Base-by-base conservation (phyloP, 2,888 invertebrate species). In the Lordiphosa fenestrarum region DNA sequence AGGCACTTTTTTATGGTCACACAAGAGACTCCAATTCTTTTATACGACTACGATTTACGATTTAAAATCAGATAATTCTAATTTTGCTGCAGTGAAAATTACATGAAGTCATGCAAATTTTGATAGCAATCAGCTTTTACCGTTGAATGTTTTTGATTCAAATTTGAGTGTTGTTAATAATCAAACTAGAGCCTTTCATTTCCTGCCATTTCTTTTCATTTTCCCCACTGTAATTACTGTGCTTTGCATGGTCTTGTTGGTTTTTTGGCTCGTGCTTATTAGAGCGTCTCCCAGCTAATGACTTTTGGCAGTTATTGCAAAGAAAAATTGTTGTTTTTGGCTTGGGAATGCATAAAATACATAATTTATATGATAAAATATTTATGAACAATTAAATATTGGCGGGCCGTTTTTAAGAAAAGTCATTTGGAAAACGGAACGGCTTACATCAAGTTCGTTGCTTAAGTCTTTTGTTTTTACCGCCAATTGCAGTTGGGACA, bases 311-410 rank as follows among this genome's bases (percentile, higher is more conserved):
- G 57, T 59, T 63, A 54, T 59, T 58, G 47, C 47, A 49, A 65
- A 42, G 33, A n/a, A 47, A 38, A 44, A 10, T 10, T 9, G 9
- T 53, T 25, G 46, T 12, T 47, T 33, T 36, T 30, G 33, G 25
- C 50, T 44, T 63, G 66, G 59, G 53, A 81, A 64, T 67, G 72
- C 47, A 51, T 53, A 53, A 59, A 75, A 77, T 75, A 60, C 38
- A 66, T 73, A 73, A 76, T 76, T 80, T 61, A 76, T 83, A 69
- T 76, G 63, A 57, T 80, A 58, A 73, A 62, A 59, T 73, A 76
- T 81, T 66, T 66, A 72, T 80, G 65, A 63, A 65, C 58, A 69
- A 78, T 75, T 75, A 51, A 37, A 25, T 63, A 66, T 71, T 63
- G 62, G 42, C 41, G 44, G 30, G 23, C 42, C 52, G 25, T 42